These are phyloP conservation scores for Palythoa grandiflora DNA, from an alignment of 92 coral and sea anemone species.

Conservation along the genomic window DNA sequence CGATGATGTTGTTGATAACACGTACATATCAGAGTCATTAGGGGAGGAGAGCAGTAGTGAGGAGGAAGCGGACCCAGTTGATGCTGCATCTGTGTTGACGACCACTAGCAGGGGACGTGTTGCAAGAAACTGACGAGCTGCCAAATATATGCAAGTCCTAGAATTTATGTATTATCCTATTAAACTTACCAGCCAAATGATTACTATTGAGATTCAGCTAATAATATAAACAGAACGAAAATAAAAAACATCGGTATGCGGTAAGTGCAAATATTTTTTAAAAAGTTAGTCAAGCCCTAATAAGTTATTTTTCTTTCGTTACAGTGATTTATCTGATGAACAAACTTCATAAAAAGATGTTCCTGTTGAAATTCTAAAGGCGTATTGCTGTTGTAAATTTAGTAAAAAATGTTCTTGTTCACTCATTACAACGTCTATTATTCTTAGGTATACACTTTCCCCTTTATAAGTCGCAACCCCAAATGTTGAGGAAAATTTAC, in stretches of 20 bases:
- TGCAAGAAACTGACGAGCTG: conserved; percentile 40
- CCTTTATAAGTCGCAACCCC: no score
- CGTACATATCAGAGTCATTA: conserved; percentile 23
- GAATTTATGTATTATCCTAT: conserved; percentile 6
- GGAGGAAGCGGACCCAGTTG: conserved; percentile 16
- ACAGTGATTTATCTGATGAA: neutral
- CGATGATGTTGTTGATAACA: conserved; percentile 30
- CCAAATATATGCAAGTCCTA: conserved; percentile 15
- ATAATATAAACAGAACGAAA: no score
- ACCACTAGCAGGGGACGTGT: conserved; percentile 36
- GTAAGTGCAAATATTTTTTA: neutral
- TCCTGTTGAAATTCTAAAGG: neutral
- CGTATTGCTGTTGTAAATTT: neutral
- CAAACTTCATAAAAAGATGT: conserved; percentile 25
- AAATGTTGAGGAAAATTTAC: no score
- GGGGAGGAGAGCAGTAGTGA: conserved; percentile 1
- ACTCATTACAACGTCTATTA: no score
- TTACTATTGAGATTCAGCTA: neutral
- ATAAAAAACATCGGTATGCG: neutral
- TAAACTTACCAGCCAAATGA: neutral
- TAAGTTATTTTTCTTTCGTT: no score
- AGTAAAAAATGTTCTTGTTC: no score
- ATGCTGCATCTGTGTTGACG: conserved; percentile 34
- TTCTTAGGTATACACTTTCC: no score
- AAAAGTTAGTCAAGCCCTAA: conserved; percentile 5